phyloP scores from a whole-genome alignment of 2,113 vertebrate species.

The Megaleporinus macrocephalus region DNA sequence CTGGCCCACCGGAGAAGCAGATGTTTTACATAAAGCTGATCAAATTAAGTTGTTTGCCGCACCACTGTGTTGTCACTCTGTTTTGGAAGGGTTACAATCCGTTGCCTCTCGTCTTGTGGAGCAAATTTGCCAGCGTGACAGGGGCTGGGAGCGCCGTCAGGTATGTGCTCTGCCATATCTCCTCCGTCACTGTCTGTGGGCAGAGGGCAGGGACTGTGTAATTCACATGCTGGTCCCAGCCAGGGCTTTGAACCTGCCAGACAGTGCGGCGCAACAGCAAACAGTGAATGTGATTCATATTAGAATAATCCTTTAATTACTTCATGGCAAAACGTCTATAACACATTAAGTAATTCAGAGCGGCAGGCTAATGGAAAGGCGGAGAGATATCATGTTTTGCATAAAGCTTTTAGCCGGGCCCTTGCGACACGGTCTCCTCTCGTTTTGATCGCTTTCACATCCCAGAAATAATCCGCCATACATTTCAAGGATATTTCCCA shows the following conservation, averaged over 20 bases:
- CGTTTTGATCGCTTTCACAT: slow-evolving; percentile 74
- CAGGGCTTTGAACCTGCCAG: slow-evolving; percentile 61
- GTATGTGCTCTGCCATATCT: slow-evolving; percentile 52
- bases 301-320: slow-evolving; percentile 82
- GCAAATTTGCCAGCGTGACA: slow-evolving; percentile 55
- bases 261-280: slow-evolving; percentile 70
- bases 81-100: slow-evolving; percentile 62
- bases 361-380: slow-evolving; percentile 74
- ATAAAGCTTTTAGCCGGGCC: slow-evolving; percentile 79
- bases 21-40: slow-evolving; percentile 79
- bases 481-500: slow-evolving; percentile 63
- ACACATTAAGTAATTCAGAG: slow-evolving; percentile 77
- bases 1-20: slow-evolving; percentile 59
- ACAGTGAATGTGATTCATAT: slow-evolving; percentile 72
- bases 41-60: slow-evolving; percentile 78
- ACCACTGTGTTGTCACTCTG: slow-evolving; percentile 66
- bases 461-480: slow-evolving; percentile 74
- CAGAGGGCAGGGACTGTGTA: slow-evolving; percentile 38
- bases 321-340: slow-evolving; percentile 77
- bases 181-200: slow-evolving; percentile 36
- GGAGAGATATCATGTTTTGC: slow-evolving; percentile 75
- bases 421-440: slow-evolving; percentile 60
- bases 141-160: slow-evolving; percentile 37
- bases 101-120: slow-evolving; percentile 33
- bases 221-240: slow-evolving; percentile 51